Conservation (phyloP, 2,888 invertebrate species). For the Amiota mariae region DNA sequence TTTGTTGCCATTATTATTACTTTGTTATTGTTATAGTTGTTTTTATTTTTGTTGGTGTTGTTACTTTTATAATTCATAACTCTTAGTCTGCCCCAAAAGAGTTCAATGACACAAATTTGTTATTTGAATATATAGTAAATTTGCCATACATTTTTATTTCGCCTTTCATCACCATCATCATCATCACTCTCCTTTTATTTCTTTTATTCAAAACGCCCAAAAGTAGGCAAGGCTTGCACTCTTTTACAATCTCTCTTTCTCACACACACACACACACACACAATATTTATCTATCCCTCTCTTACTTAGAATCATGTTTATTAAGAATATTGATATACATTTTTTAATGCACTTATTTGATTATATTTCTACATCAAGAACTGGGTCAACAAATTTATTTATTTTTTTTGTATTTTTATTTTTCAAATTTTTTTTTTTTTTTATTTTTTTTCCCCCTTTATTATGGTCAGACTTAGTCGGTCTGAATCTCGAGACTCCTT, state of each 20-base stretch:
- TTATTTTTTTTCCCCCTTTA: slow-evolving; percentile 17
- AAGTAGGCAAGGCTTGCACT: slow-evolving; percentile 5
- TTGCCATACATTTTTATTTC: background rate
- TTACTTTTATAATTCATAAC: slow-evolving; percentile 12
- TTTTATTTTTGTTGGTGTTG: slow-evolving; percentile 12
- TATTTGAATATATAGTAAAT: background rate
- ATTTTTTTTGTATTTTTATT: background rate
- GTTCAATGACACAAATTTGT: slow-evolving; percentile 18
- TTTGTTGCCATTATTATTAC: slow-evolving; percentile 18
- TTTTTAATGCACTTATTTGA: background rate
- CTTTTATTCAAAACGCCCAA: background rate
- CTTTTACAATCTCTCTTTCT: too few relatives aligned
- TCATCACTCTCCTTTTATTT: background rate
- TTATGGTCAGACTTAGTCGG: slow-evolving; percentile 2
- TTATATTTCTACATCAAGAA: background rate
- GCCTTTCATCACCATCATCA: background rate
- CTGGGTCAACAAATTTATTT: slow-evolving; percentile 9
- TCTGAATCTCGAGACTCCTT: too few relatives aligned
- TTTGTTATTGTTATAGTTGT: slow-evolving; percentile 13
- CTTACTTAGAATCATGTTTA: too few relatives aligned
- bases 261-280: too few relatives aligned
- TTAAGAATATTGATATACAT: too few relatives aligned
- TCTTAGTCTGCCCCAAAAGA: slow-evolving; percentile 26
- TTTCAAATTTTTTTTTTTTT: slow-evolving; percentile 11
- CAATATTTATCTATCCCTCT: too few relatives aligned